phyloP scores from a whole-genome alignment of 1,140 invertebrate species.

The Drosophila sucinea region DNA sequence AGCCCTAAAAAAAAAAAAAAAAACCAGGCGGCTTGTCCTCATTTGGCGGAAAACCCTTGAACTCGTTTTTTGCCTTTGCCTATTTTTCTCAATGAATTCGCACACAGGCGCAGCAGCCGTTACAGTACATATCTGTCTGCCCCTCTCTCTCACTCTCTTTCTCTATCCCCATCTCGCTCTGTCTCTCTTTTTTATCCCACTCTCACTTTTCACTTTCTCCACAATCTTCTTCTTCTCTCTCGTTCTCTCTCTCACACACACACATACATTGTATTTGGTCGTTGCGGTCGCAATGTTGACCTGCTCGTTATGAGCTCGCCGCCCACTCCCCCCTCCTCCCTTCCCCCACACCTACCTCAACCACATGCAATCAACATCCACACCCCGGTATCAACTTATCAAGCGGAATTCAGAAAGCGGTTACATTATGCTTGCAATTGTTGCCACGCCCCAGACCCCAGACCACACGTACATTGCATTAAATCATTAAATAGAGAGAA shows the following conservation, averaged over 20 bases:
- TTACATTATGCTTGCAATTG: conserved; percentile 70
- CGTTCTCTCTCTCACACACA: conserved; percentile 21
- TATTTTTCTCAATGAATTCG: conserved; percentile 82
- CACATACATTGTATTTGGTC: conserved; percentile 40
- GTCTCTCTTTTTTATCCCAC: neutral
- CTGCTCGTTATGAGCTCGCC: conserved; percentile 50
- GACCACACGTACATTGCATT: conserved; percentile 64
- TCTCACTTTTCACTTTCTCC: conserved; percentile 22
- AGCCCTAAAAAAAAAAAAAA: conserved; percentile 42
- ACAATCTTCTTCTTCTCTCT: neutral
- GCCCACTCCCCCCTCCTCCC: neutral
- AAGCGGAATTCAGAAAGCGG: conserved; percentile 59
- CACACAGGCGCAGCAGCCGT: conserved; percentile 53
- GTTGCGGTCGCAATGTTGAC: conserved; percentile 56
- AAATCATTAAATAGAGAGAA: conserved; percentile 67
- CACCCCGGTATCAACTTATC: conserved; percentile 54
- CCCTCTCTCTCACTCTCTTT: conserved; percentile 26
- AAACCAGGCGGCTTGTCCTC: conserved; percentile 43
- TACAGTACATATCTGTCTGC: conserved; percentile 30
- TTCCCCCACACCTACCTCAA: neutral
- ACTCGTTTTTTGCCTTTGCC: conserved; percentile 67
- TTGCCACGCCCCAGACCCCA: conserved; percentile 47
- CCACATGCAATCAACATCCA: conserved; percentile 36
- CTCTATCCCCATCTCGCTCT: conserved; percentile 10
- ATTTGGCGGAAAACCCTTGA: conserved; percentile 73